Evolutionary conservation across 1,140 invertebrate species (phyloP), one percentile per base, ranked within the genome.

Genomic region (Aphelenchoides fujianensis): DNA sequence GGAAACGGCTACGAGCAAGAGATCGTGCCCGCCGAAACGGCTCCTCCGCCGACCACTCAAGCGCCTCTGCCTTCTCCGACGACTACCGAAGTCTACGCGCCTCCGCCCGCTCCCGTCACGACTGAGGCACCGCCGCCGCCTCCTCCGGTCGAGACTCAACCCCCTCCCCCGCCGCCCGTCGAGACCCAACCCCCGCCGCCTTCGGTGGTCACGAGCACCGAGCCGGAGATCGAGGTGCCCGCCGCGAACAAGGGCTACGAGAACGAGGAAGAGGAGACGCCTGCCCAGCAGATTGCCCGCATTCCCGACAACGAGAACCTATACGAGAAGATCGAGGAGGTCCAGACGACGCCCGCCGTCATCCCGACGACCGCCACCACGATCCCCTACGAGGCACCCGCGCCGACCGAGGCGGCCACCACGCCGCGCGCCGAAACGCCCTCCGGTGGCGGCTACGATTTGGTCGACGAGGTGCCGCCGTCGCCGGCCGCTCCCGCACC

Each of bases 251-350:
- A 19, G 5, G 55, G 55, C 55, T 59, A 59, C 19, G 55, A 59
- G 34, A 23, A 23, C 23, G 55, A 19, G 5, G 5, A 5, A 5
- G 55, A 59, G 7, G 55, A 59, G 34, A 59, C 55, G 28, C 55
- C 55, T 16, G 55, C 55, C 7, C 55, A 59, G 34, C 5, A 59
- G 34, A 59, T 59, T 23, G 55, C 55, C 19, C 55, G 55, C 5
- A 32, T 59, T 59, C 55, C 55, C 12, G 55, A 59, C 23, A 59
- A 59, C 55, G 19, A 59, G 5, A 59, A 59, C 23, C 19, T 59
- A 5, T 59, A 59, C 19, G 55, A 59, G 34, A 59, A 59, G 34
- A 59, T 59, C 19, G 55, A 5, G 7, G 55, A 59, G 19, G 34
- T 59, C 7, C 5, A 27, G 34, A 7, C 5, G 7, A 59, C 55